Percentiles rank a stretch among this genome's conserved stretches.
Conservation (phyloP, 2,888 invertebrate genomes). For the Lithophane semibrunnea region DNA sequence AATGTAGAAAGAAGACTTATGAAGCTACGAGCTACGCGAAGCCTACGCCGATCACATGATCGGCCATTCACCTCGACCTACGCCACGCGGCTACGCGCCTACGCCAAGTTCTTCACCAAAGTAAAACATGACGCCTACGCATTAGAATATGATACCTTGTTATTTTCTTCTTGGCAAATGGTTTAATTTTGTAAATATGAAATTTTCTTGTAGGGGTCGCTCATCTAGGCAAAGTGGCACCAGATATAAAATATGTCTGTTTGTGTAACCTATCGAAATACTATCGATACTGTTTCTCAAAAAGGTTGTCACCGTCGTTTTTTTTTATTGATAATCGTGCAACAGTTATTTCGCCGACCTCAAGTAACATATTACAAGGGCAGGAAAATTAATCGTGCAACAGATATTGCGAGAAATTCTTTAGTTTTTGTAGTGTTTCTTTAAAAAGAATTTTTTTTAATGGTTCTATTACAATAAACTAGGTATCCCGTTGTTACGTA, state of each 20-base stretch:
- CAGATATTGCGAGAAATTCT: neutral
- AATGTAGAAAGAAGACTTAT: neutral
- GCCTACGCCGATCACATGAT: conserved; percentile 33
- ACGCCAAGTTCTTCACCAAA: conserved; percentile 28
- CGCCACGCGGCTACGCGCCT: conserved; percentile 39
- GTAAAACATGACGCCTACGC: neutral
- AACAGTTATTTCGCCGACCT: too few species aligned
- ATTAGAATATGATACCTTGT: conserved; percentile 18
- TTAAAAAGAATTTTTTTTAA: neutral
- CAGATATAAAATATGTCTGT: too few species aligned
- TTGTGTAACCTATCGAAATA: too few species aligned
- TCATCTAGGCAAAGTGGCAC: neutral
- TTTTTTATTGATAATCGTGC: too few species aligned
- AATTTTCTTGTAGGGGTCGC: neutral
- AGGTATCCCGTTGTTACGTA: conserved; percentile 3
- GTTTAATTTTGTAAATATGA: neutral
- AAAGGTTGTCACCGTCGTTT: too few species aligned
- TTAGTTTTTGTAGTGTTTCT: neutral
- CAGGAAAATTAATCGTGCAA: too few species aligned
- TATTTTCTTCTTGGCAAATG: neutral
- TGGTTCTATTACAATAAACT: conserved; percentile 18
- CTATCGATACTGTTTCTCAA: too few species aligned
- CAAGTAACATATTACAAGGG: too few species aligned
- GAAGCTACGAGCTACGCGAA: conserved; percentile 42
- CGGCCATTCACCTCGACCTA: conserved; percentile 32